Base-by-base conservation (phyloP, 2,113 vertebrate species). In the Python bivittatus region DNA sequence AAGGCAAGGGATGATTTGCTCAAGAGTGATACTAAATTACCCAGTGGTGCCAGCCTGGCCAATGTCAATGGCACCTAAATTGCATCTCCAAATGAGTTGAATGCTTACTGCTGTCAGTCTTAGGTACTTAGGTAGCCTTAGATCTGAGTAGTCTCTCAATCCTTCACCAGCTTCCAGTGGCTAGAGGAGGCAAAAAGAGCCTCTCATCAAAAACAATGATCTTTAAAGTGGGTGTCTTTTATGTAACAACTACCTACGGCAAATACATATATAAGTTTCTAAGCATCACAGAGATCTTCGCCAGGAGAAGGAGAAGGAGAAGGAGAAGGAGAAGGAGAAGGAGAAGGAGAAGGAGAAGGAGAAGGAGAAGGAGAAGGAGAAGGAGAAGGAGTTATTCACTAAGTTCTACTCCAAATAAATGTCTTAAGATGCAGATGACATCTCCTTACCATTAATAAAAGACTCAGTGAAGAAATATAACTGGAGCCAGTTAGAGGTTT, bases 11-110 rank as follows among this genome's bases (percentile, higher is more conserved):
- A 38, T 4, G 58, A 23, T 72, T 83, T 38, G 64, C 87, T 79
- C 0, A 57, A 84, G 38, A 91, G 44, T 53, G 68, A 57, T 52
- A 88, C 57, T 93, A 93, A 91, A 91, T 88, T 84, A 84, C 48
- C 44, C 23, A 44, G 23, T 48, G 64, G 56, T 54, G 38, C 79
- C 87, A 92, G 53, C 29, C 42, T 1, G 29, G 88, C 6, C 88
- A 29, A 54, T 85, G 90, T 64, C 68, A 85, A 61, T 22, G 33
- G 33, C 25, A 17, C 11, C 4, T 44, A 68, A 84, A 88, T 85
- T 91, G 86, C 48, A 89, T 57, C 27, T 85, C 58, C 90, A 72
- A 48, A 86, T 84, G 79, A 72, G 48, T 54, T 85, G 53, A 38
- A 29, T 27, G 33, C 72, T 60, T 91, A 38, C 48, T 29, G 9